Percentiles rank a stretch among this genome's conserved stretches.
Conservation (phyloP, 1,140 invertebrate species). For the Elysia chlorotica region DNA sequence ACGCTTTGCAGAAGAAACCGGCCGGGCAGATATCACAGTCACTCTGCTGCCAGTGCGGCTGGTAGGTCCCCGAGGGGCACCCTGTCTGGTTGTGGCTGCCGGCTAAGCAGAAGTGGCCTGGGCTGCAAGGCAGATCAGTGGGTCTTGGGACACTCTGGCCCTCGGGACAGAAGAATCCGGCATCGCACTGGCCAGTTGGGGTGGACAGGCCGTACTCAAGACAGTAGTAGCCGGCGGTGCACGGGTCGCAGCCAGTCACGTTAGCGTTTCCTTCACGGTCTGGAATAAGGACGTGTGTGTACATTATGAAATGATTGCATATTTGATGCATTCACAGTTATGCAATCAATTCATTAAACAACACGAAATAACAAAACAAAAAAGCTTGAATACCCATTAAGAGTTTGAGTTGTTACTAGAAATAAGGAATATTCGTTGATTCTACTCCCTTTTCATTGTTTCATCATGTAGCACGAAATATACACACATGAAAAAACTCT, state of each 20-base stretch:
- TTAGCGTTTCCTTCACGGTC: conserved; percentile 44
- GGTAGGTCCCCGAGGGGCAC: conserved; percentile 57
- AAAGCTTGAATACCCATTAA: too few species aligned
- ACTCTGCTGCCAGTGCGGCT: conserved; percentile 45
- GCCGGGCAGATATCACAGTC: conserved; percentile 52
- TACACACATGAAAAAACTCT: too few species aligned
- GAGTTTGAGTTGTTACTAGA: too few species aligned
- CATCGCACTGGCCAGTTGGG: conserved; percentile 42
- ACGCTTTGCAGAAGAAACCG: conserved; percentile 54
- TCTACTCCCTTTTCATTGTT: too few species aligned
- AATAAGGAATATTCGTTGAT: too few species aligned
- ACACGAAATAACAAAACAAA: too few species aligned
- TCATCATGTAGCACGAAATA: too few species aligned
- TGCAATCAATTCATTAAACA: too few species aligned
- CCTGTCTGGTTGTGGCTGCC: conserved; percentile 54
- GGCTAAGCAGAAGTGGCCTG: conserved; percentile 53
- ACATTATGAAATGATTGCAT: too few species aligned
- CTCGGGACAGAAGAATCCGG: conserved; percentile 54
- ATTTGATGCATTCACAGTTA: too few species aligned
- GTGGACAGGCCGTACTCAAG: conserved; percentile 40
- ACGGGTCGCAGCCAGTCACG: conserved; percentile 44
- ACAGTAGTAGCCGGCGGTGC: conserved; percentile 54
- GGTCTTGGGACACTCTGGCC: conserved; percentile 44
- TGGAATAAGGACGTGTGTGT: conserved; percentile 31
- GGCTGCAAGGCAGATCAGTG: conserved; percentile 40